Conservation (phyloP, 2,797 vertebrate genomes). For the Anisognathus igniventris region DNA sequence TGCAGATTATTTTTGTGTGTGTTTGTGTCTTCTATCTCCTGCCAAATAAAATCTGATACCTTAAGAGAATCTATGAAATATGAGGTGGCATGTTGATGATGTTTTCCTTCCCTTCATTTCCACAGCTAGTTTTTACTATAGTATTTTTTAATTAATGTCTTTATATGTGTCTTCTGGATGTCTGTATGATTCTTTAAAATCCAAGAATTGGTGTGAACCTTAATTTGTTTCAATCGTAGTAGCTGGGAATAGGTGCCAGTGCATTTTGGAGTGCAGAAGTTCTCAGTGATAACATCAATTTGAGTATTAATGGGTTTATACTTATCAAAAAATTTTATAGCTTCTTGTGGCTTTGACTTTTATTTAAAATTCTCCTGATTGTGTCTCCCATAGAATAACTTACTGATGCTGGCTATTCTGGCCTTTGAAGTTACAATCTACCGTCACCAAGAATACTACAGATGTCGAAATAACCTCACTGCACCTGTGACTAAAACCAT, state of each 20-base stretch:
- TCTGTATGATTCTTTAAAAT: not conserved
- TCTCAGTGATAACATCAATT: not conserved
- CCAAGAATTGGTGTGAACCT: not conserved
- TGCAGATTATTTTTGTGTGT: not conserved
- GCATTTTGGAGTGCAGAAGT: not conserved
- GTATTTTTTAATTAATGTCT: not conserved
- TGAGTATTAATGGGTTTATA: not conserved
- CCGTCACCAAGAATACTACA: conserved; percentile 91
- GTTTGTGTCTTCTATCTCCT: not conserved
- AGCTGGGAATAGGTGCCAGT: not conserved
- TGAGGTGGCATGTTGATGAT: not conserved
- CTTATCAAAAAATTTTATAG: not conserved
- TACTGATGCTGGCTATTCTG: conserved; percentile 91
- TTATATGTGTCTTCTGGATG: not conserved
- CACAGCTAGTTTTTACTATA: not conserved
- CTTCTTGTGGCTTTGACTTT: not conserved
- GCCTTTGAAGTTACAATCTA: conserved; percentile 96
- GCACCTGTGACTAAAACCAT: conserved; percentile 90
- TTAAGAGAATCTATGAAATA: not conserved
- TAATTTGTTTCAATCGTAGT: not conserved
- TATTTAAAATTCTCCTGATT: not conserved
- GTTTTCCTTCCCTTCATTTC: not conserved
- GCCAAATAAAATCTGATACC: not conserved
- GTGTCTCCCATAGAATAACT: conserved; percentile 82
- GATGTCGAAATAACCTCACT: conserved; percentile 88